phyloP scores from a whole-genome alignment of 2,797 vertebrate genomes.

The Dermochelys coriacea region DNA sequence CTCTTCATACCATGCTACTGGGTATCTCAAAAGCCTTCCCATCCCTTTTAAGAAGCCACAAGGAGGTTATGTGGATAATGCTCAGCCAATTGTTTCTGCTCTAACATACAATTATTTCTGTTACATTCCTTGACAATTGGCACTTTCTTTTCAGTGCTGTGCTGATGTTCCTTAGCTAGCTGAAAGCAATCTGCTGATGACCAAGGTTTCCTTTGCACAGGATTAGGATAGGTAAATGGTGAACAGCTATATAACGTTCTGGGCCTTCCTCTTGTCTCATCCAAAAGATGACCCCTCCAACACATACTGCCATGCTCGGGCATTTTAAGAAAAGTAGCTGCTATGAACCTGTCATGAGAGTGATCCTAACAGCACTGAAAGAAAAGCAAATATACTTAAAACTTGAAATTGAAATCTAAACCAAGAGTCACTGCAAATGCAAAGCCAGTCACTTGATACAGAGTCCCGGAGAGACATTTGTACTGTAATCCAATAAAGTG shows the following conservation, averaged over 20 bases:
- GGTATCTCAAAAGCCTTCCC: neutral
- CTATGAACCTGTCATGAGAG: neutral
- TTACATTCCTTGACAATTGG: neutral
- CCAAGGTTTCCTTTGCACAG: neutral
- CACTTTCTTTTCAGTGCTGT: neutral
- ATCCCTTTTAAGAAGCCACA: neutral
- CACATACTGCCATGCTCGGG: neutral
- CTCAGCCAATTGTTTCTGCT: neutral
- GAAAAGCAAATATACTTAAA: neutral
- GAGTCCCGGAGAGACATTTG: conserved; percentile 22
- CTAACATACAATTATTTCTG: neutral
- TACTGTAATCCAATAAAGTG: conserved; percentile 37
- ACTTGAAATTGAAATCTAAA: neutral
- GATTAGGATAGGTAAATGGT: neutral
- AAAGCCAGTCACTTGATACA: neutral
- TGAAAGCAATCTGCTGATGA: neutral
- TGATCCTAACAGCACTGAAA: neutral
- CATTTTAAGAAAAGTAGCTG: neutral
- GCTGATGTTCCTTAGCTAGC: neutral
- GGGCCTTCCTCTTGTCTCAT: neutral
- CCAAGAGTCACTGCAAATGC: neutral
- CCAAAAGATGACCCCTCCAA: neutral
- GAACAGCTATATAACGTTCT: neutral
- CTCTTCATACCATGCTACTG: neutral
- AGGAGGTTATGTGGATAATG: neutral